These are phyloP conservation scores for Calyptommatus sinebrachiatus DNA, from an alignment of 2,113 vertebrate species.

Conservation along the genomic window DNA sequence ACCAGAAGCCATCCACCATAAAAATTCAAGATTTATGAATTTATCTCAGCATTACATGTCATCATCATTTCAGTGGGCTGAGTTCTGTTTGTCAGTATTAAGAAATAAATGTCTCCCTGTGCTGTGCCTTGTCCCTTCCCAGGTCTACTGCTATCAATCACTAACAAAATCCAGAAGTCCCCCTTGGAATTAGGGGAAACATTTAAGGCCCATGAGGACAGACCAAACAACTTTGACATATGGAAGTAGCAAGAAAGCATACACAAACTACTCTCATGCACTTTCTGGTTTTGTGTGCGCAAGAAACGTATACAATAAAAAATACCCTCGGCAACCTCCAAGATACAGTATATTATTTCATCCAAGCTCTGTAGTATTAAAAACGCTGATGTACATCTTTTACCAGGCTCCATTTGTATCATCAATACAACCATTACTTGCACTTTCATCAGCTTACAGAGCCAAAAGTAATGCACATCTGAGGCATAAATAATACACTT, in stretches of 20 bases:
- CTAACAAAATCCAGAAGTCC: conserved; percentile 8
- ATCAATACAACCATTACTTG: conserved; percentile 40
- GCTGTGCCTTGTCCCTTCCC: not conserved
- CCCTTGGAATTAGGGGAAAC: conserved; percentile 1
- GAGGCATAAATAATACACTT: conserved; percentile 54
- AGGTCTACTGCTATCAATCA: not conserved
- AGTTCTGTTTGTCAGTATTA: not conserved
- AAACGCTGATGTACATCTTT: conserved; percentile 28
- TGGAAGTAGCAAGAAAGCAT: conserved; percentile 16
- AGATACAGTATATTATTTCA: not conserved
- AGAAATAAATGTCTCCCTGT: not conserved
- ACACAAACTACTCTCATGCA: too few species aligned
- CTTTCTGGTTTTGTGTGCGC: too few species aligned
- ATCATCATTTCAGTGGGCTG: not conserved
- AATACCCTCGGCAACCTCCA: not conserved
- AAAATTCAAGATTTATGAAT: not conserved
- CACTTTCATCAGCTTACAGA: conserved; percentile 21
- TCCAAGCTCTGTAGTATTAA: not conserved
- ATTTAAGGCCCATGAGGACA: not conserved
- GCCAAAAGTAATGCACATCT: conserved; percentile 45
- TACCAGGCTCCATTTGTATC: conserved; percentile 31
- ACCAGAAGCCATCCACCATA: not conserved
- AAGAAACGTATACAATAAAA: too few species aligned
- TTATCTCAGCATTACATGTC: not conserved
- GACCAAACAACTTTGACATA: conserved; percentile 13